Evolutionary conservation across 2,797 vertebrate genomes (phyloP), one percentile per base, ranked within the genome.

Genomic region (Enteromius unitaeniatus): DNA sequence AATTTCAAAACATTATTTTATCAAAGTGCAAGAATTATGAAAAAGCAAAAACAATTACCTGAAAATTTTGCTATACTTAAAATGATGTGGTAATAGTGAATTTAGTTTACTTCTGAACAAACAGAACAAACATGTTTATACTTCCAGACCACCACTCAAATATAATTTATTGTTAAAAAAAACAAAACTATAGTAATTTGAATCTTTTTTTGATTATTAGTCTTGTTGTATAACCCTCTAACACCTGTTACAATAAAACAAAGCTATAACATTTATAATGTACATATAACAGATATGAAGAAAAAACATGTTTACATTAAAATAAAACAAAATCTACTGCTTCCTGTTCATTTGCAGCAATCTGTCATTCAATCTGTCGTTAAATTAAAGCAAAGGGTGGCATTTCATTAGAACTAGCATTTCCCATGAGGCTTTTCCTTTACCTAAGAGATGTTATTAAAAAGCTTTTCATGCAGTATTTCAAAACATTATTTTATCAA

Each of bases 401-500:
- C 7, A 28, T 49, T 6, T 75, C 40, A 19, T 34, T 37, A 23
- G 42, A 73, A 49, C 37, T 42, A 21, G 14, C 62, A 45, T 68
- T 82, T 73, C 31, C n/a, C 58, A 40, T 34, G 51, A 75, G n/a
- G 42, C 75, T 64, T 64, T 64, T 37, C 49, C 45, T 55, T 19
- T 37, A 6, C 21, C 21, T 75, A 9, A 40, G 13, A n/a, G 51
- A 68, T 49, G 15, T 26, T 77, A 62, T 31, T 64, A 73, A 78
- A 53, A 34, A 67, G 76, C 34, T 31, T 31, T 31, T 31, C 31
- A 31, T 31, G 2, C 31, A 31, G 3, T 31, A 3, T 31, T 31
- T 31, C 31, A 31, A 34, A 34, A 34, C 34, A 34, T 34, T 5
- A 5, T 34, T 34, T 34, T 40, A 40, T 40, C 6, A 45, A 45